Evolutionary conservation across 2,888 invertebrate genomes (phyloP).

Genomic region (Antitype chi): DNA sequence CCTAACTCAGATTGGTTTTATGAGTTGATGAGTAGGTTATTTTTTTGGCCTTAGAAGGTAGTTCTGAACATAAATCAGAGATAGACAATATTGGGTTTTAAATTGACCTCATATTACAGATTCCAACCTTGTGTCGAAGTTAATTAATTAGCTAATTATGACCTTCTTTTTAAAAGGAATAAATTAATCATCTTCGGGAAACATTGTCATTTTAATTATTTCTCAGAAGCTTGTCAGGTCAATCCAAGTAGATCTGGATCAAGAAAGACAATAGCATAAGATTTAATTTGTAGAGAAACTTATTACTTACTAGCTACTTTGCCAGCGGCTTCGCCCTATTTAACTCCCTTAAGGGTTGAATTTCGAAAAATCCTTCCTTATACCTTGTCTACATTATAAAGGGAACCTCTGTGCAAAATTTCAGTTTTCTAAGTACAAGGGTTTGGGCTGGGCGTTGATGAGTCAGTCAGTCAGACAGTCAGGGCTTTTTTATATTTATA

Average conservation of each 20-base stretch:
- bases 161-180: neutral
- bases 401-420: too few species aligned
- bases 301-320: too few species aligned
- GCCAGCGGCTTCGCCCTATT: too few species aligned
- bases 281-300: neutral
- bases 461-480: too few species aligned
- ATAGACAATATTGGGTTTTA: neutral
- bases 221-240: neutral
- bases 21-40: neutral
- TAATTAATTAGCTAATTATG: conserved; percentile 1
- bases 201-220: neutral
- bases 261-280: neutral
- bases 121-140: neutral
- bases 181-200: neutral
- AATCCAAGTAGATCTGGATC: neutral
- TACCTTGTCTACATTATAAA: too few species aligned
- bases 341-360: too few species aligned
- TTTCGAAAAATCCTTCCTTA: too few species aligned
- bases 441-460: too few species aligned
- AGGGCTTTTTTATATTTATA: too few species aligned
- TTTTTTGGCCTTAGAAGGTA: conserved; percentile 25
- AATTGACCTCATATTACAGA: neutral
- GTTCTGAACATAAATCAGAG: conserved; percentile 12
- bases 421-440: too few species aligned
- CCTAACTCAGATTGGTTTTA: neutral